These are phyloP conservation scores for Amaurobius ferox DNA, from an alignment of 2,888 invertebrate genomes.

Conservation along the genomic window DNA sequence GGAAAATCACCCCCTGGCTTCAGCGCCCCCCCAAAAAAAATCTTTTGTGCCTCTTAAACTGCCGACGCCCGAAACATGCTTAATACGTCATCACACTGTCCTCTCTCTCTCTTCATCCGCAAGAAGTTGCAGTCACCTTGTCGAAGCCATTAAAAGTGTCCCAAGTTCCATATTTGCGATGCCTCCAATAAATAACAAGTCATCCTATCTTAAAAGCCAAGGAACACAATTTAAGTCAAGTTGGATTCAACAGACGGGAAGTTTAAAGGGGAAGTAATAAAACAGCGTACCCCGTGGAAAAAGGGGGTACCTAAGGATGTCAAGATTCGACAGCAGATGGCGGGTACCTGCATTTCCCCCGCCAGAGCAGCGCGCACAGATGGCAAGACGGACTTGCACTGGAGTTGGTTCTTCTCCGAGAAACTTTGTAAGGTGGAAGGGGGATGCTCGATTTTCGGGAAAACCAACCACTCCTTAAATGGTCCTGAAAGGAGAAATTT, in stretches of 20 bases:
- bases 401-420: neutral
- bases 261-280: slow-evolving; percentile 65
- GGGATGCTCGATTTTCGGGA: neutral
- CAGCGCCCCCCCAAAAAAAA: neutral
- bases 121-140: neutral
- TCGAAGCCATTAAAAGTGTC: slow-evolving; percentile 34
- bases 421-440: neutral
- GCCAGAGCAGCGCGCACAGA: slow-evolving; percentile 23
- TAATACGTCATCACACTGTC: neutral
- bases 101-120: neutral
- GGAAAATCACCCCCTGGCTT: neutral
- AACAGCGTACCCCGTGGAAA: slow-evolving; percentile 43
- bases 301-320: slow-evolving; percentile 48
- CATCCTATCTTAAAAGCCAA: slow-evolving; percentile 21
- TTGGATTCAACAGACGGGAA: slow-evolving; percentile 62
- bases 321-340: slow-evolving; percentile 61
- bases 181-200: slow-evolving; percentile 52
- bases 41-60: neutral
- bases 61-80: neutral
- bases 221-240: slow-evolving; percentile 68
- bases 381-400: slow-evolving; percentile 53
- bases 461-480: neutral
- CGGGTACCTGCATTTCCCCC: slow-evolving; percentile 50
- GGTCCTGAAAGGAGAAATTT: neutral
- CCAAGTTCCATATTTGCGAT: slow-evolving; percentile 23